Evolutionary conservation across 2,797 vertebrate genomes (phyloP).

Genomic region (Pelochelys cantorii): DNA sequence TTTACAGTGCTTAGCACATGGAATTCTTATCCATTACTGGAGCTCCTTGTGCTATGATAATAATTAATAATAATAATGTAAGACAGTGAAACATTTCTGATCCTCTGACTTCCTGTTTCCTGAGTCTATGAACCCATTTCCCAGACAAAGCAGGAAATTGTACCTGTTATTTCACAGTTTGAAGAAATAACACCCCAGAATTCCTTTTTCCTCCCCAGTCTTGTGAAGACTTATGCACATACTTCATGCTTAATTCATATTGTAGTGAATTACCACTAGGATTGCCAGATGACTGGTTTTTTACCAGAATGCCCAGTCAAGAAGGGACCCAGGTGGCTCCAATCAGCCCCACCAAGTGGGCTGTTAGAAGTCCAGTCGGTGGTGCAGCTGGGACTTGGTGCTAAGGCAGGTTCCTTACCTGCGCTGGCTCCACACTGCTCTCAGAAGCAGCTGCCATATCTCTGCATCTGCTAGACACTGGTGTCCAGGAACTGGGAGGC

Average conservation of each 20-base stretch:
- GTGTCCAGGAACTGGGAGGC: too few species aligned
- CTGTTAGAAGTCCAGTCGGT: too few species aligned
- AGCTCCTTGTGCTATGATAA: background rate
- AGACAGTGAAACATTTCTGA: background rate
- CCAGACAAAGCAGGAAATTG: background rate
- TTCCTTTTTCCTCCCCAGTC: background rate
- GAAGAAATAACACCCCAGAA: background rate
- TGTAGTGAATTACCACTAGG: background rate
- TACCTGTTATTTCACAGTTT: background rate
- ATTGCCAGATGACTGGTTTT: too few species aligned
- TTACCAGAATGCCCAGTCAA: too few species aligned
- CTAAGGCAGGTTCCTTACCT: too few species aligned
- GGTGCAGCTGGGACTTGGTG: too few species aligned
- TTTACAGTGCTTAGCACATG: background rate
- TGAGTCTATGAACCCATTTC: slow-evolving; percentile 7
- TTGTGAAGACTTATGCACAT: background rate
- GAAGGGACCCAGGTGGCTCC: too few species aligned
- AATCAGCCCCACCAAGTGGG: too few species aligned
- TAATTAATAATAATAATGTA: background rate
- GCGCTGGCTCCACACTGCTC: too few species aligned
- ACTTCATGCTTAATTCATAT: background rate
- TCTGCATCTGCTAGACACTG: too few species aligned
- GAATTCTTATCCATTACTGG: background rate
- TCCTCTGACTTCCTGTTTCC: background rate
- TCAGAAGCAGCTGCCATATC: too few species aligned